These are phyloP conservation scores for Bergia sp. DNA, from an alignment of 92 coral and sea anemone species.

Conservation along the genomic window DNA sequence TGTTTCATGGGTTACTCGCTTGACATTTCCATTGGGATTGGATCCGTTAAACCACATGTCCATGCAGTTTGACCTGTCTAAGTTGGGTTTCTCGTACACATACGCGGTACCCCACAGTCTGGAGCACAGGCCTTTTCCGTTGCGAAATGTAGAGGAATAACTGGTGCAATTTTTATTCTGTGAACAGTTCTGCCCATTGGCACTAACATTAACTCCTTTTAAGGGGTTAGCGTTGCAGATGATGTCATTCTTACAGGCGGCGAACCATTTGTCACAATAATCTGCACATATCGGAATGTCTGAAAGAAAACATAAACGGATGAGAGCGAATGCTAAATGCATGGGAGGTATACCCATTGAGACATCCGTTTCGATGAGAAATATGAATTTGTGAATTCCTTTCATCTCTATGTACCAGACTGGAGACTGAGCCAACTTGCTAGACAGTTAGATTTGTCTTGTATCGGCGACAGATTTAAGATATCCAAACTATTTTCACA, in stretches of 20 bases:
- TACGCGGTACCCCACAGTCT: constrained; percentile 92
- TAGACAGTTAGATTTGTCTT: too few relatives aligned
- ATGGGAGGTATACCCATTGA: too few relatives aligned
- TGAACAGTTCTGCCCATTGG: constrained; percentile 72
- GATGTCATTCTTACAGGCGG: constrained; percentile 83
- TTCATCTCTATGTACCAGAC: too few relatives aligned
- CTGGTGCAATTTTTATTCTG: constrained; percentile 62
- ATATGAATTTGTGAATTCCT: too few relatives aligned
- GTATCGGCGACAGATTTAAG: too few relatives aligned
- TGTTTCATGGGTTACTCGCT: not conserved
- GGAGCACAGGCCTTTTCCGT: constrained; percentile 82
- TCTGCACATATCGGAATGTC: constrained; percentile 91
- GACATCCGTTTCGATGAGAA: too few relatives aligned
- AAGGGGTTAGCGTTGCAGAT: constrained; percentile 87
- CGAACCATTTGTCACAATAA: constrained; percentile 85
- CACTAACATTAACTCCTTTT: constrained; percentile 56
- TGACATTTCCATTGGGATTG: constrained; percentile 63
- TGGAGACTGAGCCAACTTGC: too few relatives aligned
- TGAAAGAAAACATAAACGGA: constrained; percentile 1
- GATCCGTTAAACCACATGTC: constrained; percentile 72
- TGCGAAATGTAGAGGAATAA: constrained; percentile 64
- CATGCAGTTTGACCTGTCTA: constrained; percentile 77
- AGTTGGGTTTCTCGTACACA: constrained; percentile 64
- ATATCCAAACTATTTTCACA: too few relatives aligned
- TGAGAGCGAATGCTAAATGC: too few relatives aligned